Base-by-base conservation (phyloP, 2,888 invertebrate species). In the Sepioteuthis lessoniana region DNA sequence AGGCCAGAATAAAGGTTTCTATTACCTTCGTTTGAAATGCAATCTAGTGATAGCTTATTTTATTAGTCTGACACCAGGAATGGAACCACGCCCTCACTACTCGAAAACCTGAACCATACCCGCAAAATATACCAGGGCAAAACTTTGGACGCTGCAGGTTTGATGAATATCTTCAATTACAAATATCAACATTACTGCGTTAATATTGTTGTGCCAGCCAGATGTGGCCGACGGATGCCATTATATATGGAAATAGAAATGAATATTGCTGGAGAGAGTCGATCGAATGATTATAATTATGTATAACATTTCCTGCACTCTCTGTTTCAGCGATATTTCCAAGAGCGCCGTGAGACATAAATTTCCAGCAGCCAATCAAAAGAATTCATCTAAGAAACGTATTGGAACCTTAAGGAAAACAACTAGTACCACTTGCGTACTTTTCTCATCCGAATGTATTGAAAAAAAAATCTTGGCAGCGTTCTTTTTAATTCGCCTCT, bases 191-290 rank as follows among this genome's bases (percentile, higher is more conserved):
- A 76, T 35, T 76, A 76, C n/a, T 76, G 76, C 10, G 76, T 76
- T 76, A 25, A 76, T n/a, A n/a, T 35, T 25, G n/a, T 35, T n/a
- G 13, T 76, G 76, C 19, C 16, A n/a, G 19, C 35, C 13, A n/a
- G n/a, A 35, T 76, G 3, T n/a, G 76, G 13, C 76, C 76, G 76
- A 13, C 35, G 76, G 76, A 76, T 76, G 76, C n/a, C n/a, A 76
- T 76, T 76, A 76, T n/a, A 76, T 76, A 76, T 76, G 76, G 76
- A 76, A 76, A 76, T n/a, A 76, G 16, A n/a, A n/a, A 76, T 76
- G 76, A 76, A 76, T 76, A n/a, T 76, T 1, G 76, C 35, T n/a
- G 1, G 13, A 19, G 76, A 76, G 76, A 76, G n/a, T 16, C 76
- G n/a, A 35, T 35, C n/a, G 76, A 35, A 10, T 42, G 42, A 42